These are phyloP conservation scores for Heliconius himera DNA, from an alignment of 1,140 invertebrate species.

Conservation along the genomic window DNA sequence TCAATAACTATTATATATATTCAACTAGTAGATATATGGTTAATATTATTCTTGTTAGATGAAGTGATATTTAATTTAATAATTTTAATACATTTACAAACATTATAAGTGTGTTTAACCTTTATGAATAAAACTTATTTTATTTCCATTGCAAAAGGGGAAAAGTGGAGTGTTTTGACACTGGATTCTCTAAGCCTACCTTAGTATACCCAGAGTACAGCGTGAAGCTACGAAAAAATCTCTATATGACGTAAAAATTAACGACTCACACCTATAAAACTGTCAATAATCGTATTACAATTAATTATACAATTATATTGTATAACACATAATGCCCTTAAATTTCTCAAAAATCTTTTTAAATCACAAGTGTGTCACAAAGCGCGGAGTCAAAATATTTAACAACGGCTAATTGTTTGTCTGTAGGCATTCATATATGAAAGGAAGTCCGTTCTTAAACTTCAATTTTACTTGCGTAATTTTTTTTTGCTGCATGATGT, in stretches of 20 bases:
- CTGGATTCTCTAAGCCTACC: too few species aligned
- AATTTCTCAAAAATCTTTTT: constrained; percentile 58
- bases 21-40: too few species aligned
- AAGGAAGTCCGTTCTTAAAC: constrained; percentile 57
- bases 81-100: too few species aligned
- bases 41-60: too few species aligned
- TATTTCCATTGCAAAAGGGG: too few species aligned
- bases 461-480: constrained; percentile 45
- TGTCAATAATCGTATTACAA: constrained; percentile 37
- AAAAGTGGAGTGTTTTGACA: too few species aligned
- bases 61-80: too few species aligned
- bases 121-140: too few species aligned
- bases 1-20: too few species aligned
- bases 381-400: constrained; percentile 69
- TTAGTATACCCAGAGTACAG: too few species aligned
- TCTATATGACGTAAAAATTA: not conserved
- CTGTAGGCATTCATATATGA: constrained; percentile 36
- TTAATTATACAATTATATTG: constrained; percentile 32
- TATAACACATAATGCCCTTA: constrained; percentile 17
- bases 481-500: constrained; percentile 45
- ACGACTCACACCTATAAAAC: constrained; percentile 42
- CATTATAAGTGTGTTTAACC: too few species aligned
- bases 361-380: constrained; percentile 62
- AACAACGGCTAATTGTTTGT: constrained; percentile 59
- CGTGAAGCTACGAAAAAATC: too few species aligned